These are phyloP conservation scores for Heliconius sara DNA, from an alignment of 2,888 invertebrate genomes.

Conservation along the genomic window DNA sequence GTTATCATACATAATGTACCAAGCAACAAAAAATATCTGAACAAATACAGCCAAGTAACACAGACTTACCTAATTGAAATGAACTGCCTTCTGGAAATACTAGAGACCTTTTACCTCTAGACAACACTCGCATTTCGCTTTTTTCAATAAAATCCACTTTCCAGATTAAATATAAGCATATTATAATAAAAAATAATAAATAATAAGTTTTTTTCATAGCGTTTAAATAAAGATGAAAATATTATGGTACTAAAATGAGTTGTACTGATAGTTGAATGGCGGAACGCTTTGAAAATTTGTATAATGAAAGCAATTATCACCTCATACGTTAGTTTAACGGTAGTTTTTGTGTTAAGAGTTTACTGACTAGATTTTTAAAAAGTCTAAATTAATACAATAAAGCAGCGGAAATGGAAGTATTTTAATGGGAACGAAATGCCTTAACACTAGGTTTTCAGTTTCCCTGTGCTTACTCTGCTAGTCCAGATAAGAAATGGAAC, in stretches of 20 bases:
- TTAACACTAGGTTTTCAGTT: too few relatives aligned
- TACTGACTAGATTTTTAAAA: neutral
- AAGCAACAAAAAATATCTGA: too few relatives aligned
- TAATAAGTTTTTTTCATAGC: conserved; percentile 2
- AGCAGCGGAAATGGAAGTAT: too few relatives aligned
- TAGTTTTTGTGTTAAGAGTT: conserved; percentile 57
- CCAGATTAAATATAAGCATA: conserved; percentile 5
- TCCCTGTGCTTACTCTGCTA: too few relatives aligned
- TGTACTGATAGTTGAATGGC: conserved; percentile 56
- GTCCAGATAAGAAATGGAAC: too few relatives aligned
- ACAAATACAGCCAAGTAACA: neutral
- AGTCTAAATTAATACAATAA: too few relatives aligned
- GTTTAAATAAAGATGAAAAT: neutral
- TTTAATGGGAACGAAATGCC: too few relatives aligned
- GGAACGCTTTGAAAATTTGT: conserved; percentile 65
- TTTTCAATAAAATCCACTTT: conserved; percentile 43
- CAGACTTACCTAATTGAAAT: conserved; percentile 82
- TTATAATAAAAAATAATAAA: neutral
- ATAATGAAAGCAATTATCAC: conserved; percentile 77
- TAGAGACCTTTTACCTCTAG: conserved; percentile 84
- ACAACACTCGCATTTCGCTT: conserved; percentile 65
- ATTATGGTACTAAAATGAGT: neutral
- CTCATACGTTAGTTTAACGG: conserved; percentile 68
- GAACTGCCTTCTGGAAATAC: conserved; percentile 86
- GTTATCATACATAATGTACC: neutral